Percentiles rank a stretch among this genome's conserved stretches.
These are phyloP conservation scores for Fulica atra DNA, from an alignment of 2,113 vertebrate species.

Conservation along the genomic window DNA sequence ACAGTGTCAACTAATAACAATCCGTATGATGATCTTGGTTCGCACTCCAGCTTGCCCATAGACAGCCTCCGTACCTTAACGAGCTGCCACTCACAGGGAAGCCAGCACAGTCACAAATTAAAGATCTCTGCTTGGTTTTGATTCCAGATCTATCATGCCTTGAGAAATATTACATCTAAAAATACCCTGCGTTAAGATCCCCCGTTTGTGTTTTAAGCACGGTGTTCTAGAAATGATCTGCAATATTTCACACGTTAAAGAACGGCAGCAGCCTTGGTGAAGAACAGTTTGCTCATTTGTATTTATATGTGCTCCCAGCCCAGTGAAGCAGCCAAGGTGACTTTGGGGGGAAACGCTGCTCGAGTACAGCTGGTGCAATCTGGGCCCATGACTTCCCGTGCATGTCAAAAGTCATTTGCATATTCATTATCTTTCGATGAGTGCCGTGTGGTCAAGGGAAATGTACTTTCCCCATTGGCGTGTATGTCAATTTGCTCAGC, in stretches of 20 bases:
- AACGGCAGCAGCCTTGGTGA: background rate
- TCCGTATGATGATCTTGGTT: background rate
- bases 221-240: background rate
- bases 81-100: constrained; percentile 3
- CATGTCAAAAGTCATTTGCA: background rate
- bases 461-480: background rate
- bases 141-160: background rate
- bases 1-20: background rate
- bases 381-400: background rate
- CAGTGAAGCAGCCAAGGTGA: constrained; percentile 10
- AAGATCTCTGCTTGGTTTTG: background rate
- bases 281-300: constrained; percentile 1
- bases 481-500: constrained; percentile 25
- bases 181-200: background rate
- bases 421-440: constrained; percentile 54
- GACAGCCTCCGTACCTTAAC: background rate
- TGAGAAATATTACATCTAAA: constrained; percentile 18
- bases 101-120: background rate
- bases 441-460: background rate
- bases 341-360: background rate
- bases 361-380: background rate
- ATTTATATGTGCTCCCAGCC: background rate
- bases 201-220: background rate
- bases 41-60: background rate
- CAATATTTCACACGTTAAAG: background rate